A percentile compares a stretch with the other conserved stretches of the same genome.
phyloP scores from a whole-genome alignment of 2,113 vertebrate species.

The Connochaetes taurinus region DNA sequence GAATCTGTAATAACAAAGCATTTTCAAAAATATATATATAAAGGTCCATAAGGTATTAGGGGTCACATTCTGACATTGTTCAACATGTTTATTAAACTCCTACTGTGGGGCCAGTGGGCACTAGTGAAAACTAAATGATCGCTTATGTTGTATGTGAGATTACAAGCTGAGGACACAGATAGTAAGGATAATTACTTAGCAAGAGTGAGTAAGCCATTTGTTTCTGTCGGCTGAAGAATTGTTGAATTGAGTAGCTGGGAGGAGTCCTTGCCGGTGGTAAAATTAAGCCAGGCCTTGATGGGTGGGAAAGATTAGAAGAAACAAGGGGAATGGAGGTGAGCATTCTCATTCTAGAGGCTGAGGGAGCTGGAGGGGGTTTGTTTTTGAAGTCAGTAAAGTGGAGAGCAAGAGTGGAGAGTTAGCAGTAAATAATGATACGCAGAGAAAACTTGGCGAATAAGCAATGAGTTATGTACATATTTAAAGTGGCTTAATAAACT shows the following conservation, averaged over 20 bases:
- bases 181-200: background rate
- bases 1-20: background rate
- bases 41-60: background rate
- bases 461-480: background rate
- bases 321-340: background rate
- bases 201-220: background rate
- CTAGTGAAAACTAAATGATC: background rate
- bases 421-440: background rate
- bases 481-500: background rate
- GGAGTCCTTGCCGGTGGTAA: background rate
- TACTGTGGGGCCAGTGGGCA: background rate
- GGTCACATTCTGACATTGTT: background rate
- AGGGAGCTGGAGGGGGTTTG: background rate
- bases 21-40: background rate
- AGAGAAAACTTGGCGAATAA: background rate
- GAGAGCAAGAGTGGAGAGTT: background rate
- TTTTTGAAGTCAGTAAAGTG: background rate
- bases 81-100: background rate
- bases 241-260: background rate
- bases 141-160: background rate
- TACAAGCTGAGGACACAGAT: background rate
- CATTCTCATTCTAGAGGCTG: background rate
- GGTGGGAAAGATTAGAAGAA: background rate
- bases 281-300: background rate
- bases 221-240: background rate